Conservation (phyloP, 2,797 vertebrate genomes). For the Sandelia bainsii region DNA sequence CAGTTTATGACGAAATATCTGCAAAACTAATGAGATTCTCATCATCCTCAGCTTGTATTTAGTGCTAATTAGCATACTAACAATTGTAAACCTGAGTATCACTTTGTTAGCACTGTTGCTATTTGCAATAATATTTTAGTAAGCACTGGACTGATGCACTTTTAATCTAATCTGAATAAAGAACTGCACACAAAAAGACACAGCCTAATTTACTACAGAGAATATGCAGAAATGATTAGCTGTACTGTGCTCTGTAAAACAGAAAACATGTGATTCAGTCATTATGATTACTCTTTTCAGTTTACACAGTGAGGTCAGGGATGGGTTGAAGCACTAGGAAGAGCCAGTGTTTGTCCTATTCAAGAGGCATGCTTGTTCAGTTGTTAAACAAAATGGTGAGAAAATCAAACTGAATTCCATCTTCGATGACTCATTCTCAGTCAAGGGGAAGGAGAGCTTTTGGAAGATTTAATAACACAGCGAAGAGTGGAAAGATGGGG, state of each 20-base stretch:
- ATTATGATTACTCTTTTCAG: conserved; percentile 17
- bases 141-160: neutral
- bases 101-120: neutral
- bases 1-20: too few relatives aligned
- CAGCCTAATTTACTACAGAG: conserved; percentile 4
- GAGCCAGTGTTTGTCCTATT: neutral
- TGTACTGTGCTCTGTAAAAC: conserved; percentile 14
- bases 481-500: conserved; percentile 32
- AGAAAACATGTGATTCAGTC: conserved; percentile 16
- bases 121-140: neutral
- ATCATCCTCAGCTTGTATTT: neutral
- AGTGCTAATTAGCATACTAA: neutral
- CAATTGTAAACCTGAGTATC: neutral
- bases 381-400: conserved; percentile 20
- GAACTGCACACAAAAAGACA: conserved; percentile 10
- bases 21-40: too few relatives aligned
- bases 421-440: conserved; percentile 32
- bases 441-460: conserved; percentile 25
- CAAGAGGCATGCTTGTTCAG: neutral
- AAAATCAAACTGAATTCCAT: conserved; percentile 35
- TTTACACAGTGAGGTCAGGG: conserved; percentile 22
- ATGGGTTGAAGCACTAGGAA: neutral
- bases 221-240: conserved; percentile 12
- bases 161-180: conserved; percentile 15
- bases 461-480: conserved; percentile 53